Percentiles rank a stretch among this genome's conserved stretches.
Conservation (phyloP, 2,888 invertebrate species). For the Xylophagus ater region DNA sequence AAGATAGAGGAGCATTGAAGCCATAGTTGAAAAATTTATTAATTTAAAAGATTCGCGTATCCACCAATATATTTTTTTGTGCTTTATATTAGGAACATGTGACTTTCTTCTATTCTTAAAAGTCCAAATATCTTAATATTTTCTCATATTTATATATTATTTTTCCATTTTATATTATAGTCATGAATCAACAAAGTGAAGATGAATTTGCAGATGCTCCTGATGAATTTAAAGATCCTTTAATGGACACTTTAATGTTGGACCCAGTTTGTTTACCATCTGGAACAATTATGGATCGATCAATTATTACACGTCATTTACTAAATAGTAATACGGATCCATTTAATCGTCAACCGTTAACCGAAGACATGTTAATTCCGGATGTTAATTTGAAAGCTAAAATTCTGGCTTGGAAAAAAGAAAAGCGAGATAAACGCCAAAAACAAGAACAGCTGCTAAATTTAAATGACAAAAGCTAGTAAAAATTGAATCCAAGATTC, state of each 20-base stretch:
- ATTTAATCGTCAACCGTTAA: constrained; percentile 90
- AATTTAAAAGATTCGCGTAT: no score
- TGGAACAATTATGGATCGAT: constrained; percentile 85
- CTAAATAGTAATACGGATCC: constrained; percentile 96
- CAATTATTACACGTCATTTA: constrained; percentile 85
- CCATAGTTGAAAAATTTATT: no score
- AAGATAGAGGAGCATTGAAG: no score
- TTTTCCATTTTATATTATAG: constrained; percentile 24
- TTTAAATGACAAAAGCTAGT: constrained; percentile 28
- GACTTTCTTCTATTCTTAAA: no score
- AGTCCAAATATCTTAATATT: no score
- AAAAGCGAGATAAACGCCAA: constrained; percentile 45
- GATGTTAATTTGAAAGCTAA: constrained; percentile 75
- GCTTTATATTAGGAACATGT: no score
- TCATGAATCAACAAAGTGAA: constrained; percentile 74
- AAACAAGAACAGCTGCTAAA: constrained; percentile 24
- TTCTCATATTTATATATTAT: constrained; percentile 7
- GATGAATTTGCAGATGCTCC: constrained; percentile 93
- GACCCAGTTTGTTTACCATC: constrained; percentile 90
- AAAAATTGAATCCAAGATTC: constrained; percentile 5
- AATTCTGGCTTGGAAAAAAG: constrained; percentile 78
- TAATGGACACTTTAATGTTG: constrained; percentile 95
- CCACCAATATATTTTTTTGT: no score
- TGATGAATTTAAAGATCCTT: constrained; percentile 90
- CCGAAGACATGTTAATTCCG: constrained; percentile 87